Evolutionary conservation across 2,113 vertebrate species (phyloP).

Genomic region (Choloepus hoffmanni): DNA sequence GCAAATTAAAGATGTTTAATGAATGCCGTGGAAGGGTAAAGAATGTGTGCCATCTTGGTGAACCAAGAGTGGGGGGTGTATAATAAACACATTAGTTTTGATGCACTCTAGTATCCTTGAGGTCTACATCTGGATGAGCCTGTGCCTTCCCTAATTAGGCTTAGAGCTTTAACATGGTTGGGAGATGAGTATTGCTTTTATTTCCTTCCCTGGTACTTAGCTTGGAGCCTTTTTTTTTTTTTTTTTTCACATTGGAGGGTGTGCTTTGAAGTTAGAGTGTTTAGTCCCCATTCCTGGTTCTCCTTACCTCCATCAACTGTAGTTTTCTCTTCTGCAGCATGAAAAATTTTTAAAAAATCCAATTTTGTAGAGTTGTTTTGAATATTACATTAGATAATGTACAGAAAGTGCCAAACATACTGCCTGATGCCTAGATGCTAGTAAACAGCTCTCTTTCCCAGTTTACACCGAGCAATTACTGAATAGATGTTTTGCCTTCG

Average conservation of each 20-base stretch:
- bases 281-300: neutral
- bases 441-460: neutral
- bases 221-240: neutral
- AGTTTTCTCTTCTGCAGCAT: neutral
- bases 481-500: neutral
- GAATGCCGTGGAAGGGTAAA: neutral
- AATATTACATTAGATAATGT: neutral
- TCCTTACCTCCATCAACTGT: neutral
- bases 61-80: neutral
- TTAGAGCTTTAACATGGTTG: neutral
- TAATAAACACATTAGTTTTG: neutral
- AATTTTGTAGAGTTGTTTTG: neutral
- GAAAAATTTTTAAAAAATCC: conserved; percentile 1
- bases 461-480: neutral
- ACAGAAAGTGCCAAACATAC: neutral
- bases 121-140: neutral
- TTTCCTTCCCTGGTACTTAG: neutral
- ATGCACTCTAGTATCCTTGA: neutral
- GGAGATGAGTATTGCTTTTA: neutral
- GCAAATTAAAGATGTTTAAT: neutral
- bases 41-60: neutral
- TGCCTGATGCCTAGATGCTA: neutral
- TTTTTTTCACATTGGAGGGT: neutral
- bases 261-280: conserved; percentile 4
- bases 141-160: neutral